A percentile compares a stretch with the other conserved stretches of the same genome.
Evolutionary conservation across 2,113 vertebrate genomes (phyloP).

Genomic region (Miniopterus natalensis): DNA sequence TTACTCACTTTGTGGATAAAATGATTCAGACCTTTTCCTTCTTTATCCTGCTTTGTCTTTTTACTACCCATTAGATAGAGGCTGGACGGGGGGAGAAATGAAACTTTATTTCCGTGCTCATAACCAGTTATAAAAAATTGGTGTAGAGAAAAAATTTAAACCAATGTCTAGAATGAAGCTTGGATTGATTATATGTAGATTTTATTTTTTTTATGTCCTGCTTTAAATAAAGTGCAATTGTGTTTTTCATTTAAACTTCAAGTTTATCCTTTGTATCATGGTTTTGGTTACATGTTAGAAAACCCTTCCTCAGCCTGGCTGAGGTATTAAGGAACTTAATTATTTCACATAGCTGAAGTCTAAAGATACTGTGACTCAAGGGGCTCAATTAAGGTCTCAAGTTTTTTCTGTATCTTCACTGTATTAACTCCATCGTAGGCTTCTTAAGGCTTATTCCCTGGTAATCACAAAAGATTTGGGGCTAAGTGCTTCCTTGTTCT

Average conservation of each 20-base stretch:
- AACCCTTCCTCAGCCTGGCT: background rate
- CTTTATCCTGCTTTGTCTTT: constrained; percentile 13
- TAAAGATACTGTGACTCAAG: background rate
- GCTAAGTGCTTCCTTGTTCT: background rate
- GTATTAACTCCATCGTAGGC: background rate
- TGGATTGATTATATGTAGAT: background rate
- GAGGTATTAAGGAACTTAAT: background rate
- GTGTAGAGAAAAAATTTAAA: background rate
- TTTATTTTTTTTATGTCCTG: background rate
- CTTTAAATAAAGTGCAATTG: constrained; percentile 1
- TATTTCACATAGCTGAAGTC: background rate
- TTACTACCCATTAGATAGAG: constrained; percentile 16
- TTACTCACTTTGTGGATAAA: constrained; percentile 37
- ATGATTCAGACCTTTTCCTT: constrained; percentile 32
- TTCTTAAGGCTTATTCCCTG: background rate
- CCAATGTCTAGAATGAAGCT: background rate
- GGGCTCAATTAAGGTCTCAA: background rate
- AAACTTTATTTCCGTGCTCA: constrained; percentile 8
- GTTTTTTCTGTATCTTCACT: background rate
- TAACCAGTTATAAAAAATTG: constrained; percentile 12
- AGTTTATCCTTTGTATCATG: background rate
- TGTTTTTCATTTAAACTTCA: constrained; percentile 52
- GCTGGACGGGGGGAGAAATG: background rate
- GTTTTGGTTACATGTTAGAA: background rate
- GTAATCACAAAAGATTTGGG: background rate